A percentile compares a stretch with the other conserved stretches of the same genome.
phyloP scores from a whole-genome alignment of 2,113 vertebrate genomes.

The Colaptes auratus region DNA sequence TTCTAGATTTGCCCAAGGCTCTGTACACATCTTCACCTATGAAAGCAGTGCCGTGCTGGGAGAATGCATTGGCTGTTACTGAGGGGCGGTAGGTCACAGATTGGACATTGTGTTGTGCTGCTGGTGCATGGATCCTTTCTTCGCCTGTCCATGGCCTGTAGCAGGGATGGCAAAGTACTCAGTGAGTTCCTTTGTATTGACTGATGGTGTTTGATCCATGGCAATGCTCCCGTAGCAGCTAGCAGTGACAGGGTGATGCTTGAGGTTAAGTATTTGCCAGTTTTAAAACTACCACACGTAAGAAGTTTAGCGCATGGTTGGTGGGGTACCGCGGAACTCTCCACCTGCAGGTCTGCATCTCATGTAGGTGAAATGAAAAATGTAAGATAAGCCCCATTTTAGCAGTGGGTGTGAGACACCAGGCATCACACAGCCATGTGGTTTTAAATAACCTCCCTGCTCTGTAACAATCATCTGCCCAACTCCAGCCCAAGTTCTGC shows the following conservation, averaged over 20 bases:
- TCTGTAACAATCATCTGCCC: background rate
- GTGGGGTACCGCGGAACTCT: background rate
- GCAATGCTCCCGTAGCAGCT: background rate
- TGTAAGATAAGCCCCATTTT: background rate
- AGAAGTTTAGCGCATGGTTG: background rate
- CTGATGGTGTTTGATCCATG: accelerated
- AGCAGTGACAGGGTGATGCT: background rate
- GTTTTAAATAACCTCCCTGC: conserved; percentile 35
- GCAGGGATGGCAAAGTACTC: background rate
- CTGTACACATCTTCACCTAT: background rate
- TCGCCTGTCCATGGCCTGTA: background rate
- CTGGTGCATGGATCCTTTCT: background rate
- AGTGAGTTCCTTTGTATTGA: background rate
- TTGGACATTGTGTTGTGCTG: background rate
- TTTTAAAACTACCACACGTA: background rate
- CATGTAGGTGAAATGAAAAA: background rate
- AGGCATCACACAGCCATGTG: background rate
- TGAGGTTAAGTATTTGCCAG: background rate
- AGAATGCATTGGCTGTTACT: background rate
- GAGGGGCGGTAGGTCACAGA: background rate
- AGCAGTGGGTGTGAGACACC: conserved; percentile 35
- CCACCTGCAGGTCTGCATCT: background rate
- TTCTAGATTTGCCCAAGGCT: background rate
- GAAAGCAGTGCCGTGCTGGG: background rate
- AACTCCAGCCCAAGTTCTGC: conserved; percentile 34